These are phyloP conservation scores for Calosoma granatense DNA, from an alignment of 1,140 invertebrate genomes.

Conservation along the genomic window DNA sequence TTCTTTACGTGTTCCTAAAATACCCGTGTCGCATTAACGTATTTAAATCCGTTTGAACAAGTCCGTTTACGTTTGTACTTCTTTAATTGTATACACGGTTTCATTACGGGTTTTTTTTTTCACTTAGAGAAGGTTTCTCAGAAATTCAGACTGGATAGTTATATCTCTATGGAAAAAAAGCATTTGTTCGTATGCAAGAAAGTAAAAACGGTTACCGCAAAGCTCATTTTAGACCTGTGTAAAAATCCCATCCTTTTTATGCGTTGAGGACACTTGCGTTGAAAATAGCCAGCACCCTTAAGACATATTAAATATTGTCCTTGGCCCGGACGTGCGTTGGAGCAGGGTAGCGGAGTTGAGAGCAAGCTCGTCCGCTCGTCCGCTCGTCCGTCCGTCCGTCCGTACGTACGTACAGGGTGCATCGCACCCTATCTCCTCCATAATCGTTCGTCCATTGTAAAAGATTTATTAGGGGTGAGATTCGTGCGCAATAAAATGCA, in stretches of 20 bases:
- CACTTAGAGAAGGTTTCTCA: too few relatives aligned
- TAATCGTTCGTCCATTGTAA: slow-evolving; percentile 4
- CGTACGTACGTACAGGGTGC: background rate
- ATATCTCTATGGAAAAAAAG: too few relatives aligned
- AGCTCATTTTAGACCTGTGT: background rate
- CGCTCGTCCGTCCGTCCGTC: background rate
- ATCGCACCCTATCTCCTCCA: background rate
- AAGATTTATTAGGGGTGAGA: slow-evolving; percentile 32
- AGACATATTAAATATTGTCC: slow-evolving; percentile 9
- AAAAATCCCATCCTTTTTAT: background rate
- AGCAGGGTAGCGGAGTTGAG: background rate
- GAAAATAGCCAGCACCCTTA: background rate
- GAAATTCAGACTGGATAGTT: too few relatives aligned
- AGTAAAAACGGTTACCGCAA: slow-evolving; percentile 4
- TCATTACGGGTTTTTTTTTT: too few relatives aligned
- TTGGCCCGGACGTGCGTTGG: background rate
- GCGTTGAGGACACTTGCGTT: background rate
- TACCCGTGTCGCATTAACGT: too few relatives aligned
- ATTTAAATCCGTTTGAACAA: too few relatives aligned
- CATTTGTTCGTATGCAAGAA: slow-evolving; percentile 3
- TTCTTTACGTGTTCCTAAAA: too few relatives aligned
- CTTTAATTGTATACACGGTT: too few relatives aligned
- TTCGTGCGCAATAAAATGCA: slow-evolving; percentile 30
- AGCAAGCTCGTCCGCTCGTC: background rate
- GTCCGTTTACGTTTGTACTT: too few relatives aligned